A percentile compares a stretch with the other conserved stretches of the same genome.
These are phyloP conservation scores for Parauchenoglanis ngamensis DNA, from an alignment of 2,797 vertebrate genomes.

Conservation along the genomic window DNA sequence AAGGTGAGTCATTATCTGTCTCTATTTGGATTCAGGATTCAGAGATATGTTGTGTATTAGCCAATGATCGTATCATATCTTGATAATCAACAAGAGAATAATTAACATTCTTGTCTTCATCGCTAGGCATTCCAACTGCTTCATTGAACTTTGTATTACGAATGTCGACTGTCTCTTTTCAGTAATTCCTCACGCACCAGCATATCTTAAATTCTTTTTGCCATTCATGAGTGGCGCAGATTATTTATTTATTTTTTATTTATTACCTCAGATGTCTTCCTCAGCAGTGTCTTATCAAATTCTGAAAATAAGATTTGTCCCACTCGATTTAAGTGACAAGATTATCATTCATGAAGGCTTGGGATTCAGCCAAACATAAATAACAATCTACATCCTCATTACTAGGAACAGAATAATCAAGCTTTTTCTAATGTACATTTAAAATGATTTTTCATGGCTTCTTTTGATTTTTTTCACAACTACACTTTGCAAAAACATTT, in stretches of 20 bases:
- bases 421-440: background rate
- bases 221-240: conserved; percentile 6
- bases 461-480: background rate
- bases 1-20: conserved; percentile 71
- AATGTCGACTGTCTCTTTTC: background rate
- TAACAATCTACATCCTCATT: conserved; percentile 41
- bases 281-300: conserved; percentile 50
- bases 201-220: conserved; percentile 2
- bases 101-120: conserved; percentile 10
- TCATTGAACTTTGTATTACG: background rate
- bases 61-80: background rate
- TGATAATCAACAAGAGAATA: background rate
- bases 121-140: background rate
- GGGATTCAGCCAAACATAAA: conserved; percentile 47
- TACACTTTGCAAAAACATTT: conserved; percentile 7
- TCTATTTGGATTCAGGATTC: background rate
- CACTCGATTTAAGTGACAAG: conserved; percentile 44
- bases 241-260: conserved; percentile 10
- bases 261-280: conserved; percentile 48
- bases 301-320: conserved; percentile 41
- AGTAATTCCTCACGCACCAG: background rate
- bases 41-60: background rate
- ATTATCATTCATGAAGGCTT: conserved; percentile 48
- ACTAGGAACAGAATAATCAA: conserved; percentile 32
- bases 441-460: background rate